phyloP scores from a whole-genome alignment of 2,888 invertebrate genomes.

The Globia sparganii region DNA sequence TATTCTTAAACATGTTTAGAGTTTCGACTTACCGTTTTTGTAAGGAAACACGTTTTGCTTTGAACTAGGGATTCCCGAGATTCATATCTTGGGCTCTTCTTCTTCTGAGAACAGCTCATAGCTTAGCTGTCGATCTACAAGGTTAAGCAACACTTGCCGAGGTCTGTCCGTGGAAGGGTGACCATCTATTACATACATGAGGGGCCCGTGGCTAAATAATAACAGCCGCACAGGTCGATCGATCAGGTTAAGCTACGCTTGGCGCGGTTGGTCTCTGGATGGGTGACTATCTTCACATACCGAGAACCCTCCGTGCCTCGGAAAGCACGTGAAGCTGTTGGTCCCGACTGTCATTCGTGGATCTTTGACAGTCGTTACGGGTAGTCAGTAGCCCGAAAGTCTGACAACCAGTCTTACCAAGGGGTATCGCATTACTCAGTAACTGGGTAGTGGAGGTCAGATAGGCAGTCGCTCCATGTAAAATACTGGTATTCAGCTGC shows the following conservation, averaged over 20 bases:
- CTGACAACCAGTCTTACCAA: no score
- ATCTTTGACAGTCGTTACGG: no score
- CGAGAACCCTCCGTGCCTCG: no score
- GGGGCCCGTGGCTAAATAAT: neutral
- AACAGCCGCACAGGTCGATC: neutral
- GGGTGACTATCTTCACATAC: neutral
- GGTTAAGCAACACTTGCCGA: neutral
- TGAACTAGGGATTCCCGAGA: conserved; percentile 17
- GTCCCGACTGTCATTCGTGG: no score
- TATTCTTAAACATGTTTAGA: neutral
- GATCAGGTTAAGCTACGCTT: neutral
- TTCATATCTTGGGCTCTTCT: neutral
- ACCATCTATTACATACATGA: neutral
- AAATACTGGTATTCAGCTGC: no score
- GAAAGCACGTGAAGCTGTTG: no score
- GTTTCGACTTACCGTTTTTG: conserved; percentile 23
- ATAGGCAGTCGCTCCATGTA: no score
- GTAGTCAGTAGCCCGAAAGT: no score
- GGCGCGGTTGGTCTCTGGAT: neutral
- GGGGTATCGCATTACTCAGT: no score
- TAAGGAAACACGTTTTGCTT: conserved; percentile 13
- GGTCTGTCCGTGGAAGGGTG: neutral
- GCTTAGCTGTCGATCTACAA: neutral
- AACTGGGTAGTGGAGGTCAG: no score
- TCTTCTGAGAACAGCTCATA: neutral